phyloP scores from a whole-genome alignment of 2,888 invertebrate genomes.

The Habroteleia sp. region DNA sequence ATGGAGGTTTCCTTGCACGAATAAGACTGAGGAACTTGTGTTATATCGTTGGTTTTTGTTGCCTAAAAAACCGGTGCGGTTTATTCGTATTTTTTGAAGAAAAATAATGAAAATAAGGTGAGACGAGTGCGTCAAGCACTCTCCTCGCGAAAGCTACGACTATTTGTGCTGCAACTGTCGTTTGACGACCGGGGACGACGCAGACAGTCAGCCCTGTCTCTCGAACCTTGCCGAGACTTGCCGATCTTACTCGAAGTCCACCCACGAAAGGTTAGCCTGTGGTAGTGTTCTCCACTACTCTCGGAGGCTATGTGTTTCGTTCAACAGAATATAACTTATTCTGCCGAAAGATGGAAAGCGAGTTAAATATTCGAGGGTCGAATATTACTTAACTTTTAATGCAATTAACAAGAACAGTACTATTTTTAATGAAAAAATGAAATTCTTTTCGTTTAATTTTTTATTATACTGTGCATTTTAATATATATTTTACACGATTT shows the following conservation, averaged over 20 bases:
- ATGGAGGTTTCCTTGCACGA: neutral
- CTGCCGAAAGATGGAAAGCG: slow-evolving; percentile 20
- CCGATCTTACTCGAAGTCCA: slow-evolving; percentile 66
- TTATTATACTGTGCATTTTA: no score
- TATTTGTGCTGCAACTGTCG: slow-evolving; percentile 78
- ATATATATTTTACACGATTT: no score
- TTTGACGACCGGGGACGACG: slow-evolving; percentile 75
- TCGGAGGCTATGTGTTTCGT: slow-evolving; percentile 26
- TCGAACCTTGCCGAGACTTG: slow-evolving; percentile 67
- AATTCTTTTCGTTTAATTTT: no score
- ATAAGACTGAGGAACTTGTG: neutral
- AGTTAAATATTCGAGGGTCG: slow-evolving; percentile 37
- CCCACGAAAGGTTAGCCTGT: slow-evolving; percentile 66
- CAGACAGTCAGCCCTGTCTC: slow-evolving; percentile 67
- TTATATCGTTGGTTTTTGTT: neutral
- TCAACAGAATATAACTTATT: slow-evolving; percentile 43
- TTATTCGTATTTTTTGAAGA: slow-evolving; percentile 38
- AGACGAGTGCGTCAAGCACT: slow-evolving; percentile 67
- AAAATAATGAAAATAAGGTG: slow-evolving; percentile 54
- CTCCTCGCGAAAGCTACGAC: slow-evolving; percentile 77
- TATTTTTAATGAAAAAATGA: no score
- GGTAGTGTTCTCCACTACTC: slow-evolving; percentile 4
- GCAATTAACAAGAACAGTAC: no score
- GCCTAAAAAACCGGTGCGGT: slow-evolving; percentile 17
- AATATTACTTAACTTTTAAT: slow-evolving; percentile 38